Evolutionary conservation across 2,888 invertebrate genomes (phyloP), one percentile per base, ranked within the genome.

Genomic region (Tachina grossa): DNA sequence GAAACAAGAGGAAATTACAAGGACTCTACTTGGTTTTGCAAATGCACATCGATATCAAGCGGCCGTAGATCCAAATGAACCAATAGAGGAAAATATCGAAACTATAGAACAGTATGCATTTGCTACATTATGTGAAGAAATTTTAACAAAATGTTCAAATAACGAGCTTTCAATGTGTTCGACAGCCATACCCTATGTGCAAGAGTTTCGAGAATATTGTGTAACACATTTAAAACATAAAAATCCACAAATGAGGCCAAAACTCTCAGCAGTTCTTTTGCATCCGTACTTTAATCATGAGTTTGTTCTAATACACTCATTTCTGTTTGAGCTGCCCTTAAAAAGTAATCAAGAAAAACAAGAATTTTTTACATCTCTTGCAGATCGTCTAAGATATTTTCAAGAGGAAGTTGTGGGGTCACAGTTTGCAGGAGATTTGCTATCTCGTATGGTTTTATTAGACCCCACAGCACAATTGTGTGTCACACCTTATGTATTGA

Each of bases 211-310:
- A 85, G 94, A 95, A 69, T 94, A 95, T 88, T 96, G 97, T 90
- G 94, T 94, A 89, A 94, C 94, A 69, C 94, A 94, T 88, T 93
- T 97, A 76, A 95, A 96, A 90, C 95, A 95, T 90, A 91, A 93
- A 74, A 95, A 95, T 88, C 94, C 95, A 10, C 92, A 93, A 51
- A 92, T 94, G 88, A 94, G 97, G 77, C 96, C 97, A 5, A 94
- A 94, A 85, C 93, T 97, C 47, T 94, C 94, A 9, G 94, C 94
- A 31, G 93, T 96, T 45, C 92, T 96, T 3, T 92, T 94, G 72
- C 96, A 97, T 92, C 94, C 95, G 63, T 96, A 97, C 92, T 97
- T 96, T 90, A 96, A 96, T 89, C 97, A 97, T 90, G 96, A 97
- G 89, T 97, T 98, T 91, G 95, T 98, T 84, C 93, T 94, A 31